Conservation (phyloP, 2,113 vertebrate genomes). For the Tachycineta bicolor region DNA sequence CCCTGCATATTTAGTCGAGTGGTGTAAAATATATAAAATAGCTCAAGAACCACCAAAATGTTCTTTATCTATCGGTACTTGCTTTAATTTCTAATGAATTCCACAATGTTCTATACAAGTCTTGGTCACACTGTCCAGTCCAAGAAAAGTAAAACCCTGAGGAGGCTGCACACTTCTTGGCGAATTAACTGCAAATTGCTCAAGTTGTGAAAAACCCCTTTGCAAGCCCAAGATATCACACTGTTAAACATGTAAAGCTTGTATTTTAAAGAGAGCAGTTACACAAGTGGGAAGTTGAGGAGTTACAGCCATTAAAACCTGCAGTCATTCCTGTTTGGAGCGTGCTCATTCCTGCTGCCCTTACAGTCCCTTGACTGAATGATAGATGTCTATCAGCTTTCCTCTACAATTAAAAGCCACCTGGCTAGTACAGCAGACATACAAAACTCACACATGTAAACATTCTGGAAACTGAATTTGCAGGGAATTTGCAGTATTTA, state of each 20-base stretch:
- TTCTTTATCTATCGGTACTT: background rate
- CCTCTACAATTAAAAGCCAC: background rate
- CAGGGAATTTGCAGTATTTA: background rate
- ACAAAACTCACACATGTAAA: background rate
- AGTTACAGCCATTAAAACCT: background rate
- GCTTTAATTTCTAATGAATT: background rate
- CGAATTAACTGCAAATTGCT: background rate
- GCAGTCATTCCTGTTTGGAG: background rate
- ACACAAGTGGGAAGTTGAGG: background rate
- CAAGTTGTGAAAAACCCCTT: background rate
- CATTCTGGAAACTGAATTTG: background rate
- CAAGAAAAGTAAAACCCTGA: background rate
- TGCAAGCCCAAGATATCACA: background rate
- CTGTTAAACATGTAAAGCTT: background rate
- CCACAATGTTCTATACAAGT: background rate
- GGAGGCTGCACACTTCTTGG: accelerated
- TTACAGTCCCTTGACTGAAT: background rate
- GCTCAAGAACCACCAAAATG: background rate
- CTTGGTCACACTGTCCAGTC: background rate
- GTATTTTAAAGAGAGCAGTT: background rate
- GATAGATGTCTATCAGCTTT: background rate
- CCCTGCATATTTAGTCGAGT: background rate
- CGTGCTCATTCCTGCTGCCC: background rate
- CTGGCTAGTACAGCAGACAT: background rate
- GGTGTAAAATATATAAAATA: background rate